These are phyloP conservation scores for Diarsia rubi DNA, from an alignment of 2,888 invertebrate species.

Conservation along the genomic window DNA sequence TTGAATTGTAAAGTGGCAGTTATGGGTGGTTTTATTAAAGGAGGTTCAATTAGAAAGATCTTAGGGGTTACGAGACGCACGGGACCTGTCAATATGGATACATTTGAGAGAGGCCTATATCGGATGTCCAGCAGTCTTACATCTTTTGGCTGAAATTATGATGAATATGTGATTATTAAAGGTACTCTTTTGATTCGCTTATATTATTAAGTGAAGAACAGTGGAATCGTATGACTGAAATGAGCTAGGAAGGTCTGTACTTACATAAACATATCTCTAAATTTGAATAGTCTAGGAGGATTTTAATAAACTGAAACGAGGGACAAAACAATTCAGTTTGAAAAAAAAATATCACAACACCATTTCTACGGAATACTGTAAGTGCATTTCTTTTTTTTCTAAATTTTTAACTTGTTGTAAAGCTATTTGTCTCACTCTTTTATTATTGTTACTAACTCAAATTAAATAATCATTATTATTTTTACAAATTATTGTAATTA, in stretches of 20 bases:
- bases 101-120: too few relatives aligned
- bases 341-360: neutral
- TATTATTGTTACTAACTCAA: neutral
- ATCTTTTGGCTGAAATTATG: neutral
- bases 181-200: too few relatives aligned
- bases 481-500: neutral
- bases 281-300: neutral
- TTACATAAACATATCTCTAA: neutral
- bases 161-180: neutral
- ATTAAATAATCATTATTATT: too few relatives aligned
- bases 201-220: neutral
- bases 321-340: neutral
- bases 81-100: too few relatives aligned
- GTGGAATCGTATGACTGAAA: too few relatives aligned
- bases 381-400: neutral
- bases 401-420: neutral
- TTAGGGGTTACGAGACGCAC: too few relatives aligned
- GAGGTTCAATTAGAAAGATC: neutral
- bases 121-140: too few relatives aligned
- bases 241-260: neutral
- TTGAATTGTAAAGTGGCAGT: conserved; percentile 29
- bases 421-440: neutral
- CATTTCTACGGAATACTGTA: neutral
- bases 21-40: neutral
- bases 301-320: neutral